Conservation (phyloP, 1,140 invertebrate genomes). For the Bactericera cockerelli region DNA sequence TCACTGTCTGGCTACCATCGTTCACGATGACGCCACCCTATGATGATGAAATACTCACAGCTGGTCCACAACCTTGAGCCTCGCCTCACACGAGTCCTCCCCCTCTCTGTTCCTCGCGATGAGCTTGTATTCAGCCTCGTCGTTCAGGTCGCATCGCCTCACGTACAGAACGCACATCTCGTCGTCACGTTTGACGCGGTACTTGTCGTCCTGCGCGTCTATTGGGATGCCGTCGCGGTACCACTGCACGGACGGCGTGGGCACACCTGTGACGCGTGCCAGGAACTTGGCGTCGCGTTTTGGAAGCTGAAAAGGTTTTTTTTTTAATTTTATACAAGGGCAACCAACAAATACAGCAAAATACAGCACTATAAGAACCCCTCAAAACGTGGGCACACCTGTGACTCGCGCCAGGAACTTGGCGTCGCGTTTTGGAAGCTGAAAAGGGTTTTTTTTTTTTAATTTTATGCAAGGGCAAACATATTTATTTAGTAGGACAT, state of each 20-base stretch:
- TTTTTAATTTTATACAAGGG: no score
- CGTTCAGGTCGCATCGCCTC: constrained; percentile 43
- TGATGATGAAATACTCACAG: no score
- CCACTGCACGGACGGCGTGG: constrained; percentile 74
- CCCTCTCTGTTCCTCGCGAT: constrained; percentile 65
- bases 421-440: constrained; percentile 55
- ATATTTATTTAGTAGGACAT: no score
- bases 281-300: constrained; percentile 63
- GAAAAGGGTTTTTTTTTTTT: no score
- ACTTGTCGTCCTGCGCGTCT: constrained; percentile 49
- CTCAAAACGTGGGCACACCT: constrained; percentile 68
- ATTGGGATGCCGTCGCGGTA: constrained; percentile 58
- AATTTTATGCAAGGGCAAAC: no score
- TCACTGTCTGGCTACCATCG: no score
- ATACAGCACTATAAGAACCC: no score
- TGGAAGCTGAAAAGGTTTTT: constrained; percentile 45
- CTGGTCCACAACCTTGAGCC: constrained; percentile 59
- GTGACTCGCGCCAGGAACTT: constrained; percentile 66
- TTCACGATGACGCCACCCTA: no score
- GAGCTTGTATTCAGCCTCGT: constrained; percentile 61
- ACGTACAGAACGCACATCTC: constrained; percentile 61
- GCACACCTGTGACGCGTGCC: constrained; percentile 67
- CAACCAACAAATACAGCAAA: no score
- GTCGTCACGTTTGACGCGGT: constrained; percentile 58
- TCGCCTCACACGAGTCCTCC: constrained; percentile 53